phyloP scores from a whole-genome alignment of 2,797 vertebrate genomes.

The Anomalospiza imberbis region DNA sequence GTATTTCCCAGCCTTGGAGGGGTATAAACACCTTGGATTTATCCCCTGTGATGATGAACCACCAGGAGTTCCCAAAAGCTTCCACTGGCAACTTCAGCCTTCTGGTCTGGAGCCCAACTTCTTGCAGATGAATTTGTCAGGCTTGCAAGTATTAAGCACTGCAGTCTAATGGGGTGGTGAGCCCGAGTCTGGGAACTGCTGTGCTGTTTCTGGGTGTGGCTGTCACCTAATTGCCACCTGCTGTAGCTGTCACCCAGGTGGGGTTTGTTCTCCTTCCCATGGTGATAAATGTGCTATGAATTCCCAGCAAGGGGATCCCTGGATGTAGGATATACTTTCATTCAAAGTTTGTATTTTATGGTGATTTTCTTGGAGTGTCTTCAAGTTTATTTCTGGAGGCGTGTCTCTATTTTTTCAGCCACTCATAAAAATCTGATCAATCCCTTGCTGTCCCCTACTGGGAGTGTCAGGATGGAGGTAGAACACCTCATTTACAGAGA shows the following conservation, averaged over 20 bases:
- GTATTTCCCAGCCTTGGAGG: not conserved
- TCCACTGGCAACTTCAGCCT: not conserved
- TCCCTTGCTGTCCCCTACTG: not conserved
- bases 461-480: not conserved
- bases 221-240: not conserved
- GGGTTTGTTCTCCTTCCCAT: not conserved
- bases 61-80: not conserved
- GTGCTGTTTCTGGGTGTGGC: not conserved
- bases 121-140: not conserved
- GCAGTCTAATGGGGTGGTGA: not conserved
- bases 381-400: not conserved
- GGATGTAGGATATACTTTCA: not conserved
- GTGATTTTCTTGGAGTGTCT: not conserved
- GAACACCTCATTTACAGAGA: not conserved
- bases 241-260: not conserved
- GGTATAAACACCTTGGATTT: not conserved
- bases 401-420: not conserved
- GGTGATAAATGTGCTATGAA: not conserved
- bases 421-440: not conserved
- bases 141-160: not conserved
- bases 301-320: not conserved
- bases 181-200: not conserved
- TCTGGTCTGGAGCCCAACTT: not conserved
- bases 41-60: not conserved
- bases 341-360: not conserved